These are phyloP conservation scores for Caenorhabditis sulstoni DNA, from an alignment of 2,888 invertebrate genomes.

Conservation along the genomic window DNA sequence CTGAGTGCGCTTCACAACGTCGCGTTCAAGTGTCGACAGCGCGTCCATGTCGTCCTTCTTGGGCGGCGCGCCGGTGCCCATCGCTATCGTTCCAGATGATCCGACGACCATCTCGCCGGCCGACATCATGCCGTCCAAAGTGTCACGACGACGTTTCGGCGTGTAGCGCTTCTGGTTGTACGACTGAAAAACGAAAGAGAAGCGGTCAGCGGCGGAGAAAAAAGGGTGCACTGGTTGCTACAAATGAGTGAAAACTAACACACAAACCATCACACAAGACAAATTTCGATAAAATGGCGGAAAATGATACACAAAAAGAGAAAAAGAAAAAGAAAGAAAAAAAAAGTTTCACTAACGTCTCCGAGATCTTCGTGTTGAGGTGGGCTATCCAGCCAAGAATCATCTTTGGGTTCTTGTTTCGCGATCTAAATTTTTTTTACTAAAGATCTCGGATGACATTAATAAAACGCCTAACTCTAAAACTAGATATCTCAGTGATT, in stretches of 20 bases:
- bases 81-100: conserved; percentile 47
- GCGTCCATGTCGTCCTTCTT: conserved; percentile 76
- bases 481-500: background rate
- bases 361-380: conserved; percentile 54
- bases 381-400: conserved; percentile 49
- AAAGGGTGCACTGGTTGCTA: too few relatives aligned
- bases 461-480: conserved; percentile 8
- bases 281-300: background rate
- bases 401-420: conserved; percentile 58
- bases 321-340: conserved; percentile 4
- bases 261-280: conserved; percentile 6
- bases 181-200: conserved; percentile 46
- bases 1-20: conserved; percentile 78
- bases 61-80: conserved; percentile 36
- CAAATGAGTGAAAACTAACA: too few relatives aligned
- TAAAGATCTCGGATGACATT: conserved; percentile 43
- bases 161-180: conserved; percentile 80
- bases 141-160: conserved; percentile 75
- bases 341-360: conserved; percentile 59
- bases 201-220: background rate
- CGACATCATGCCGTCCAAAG: conserved; percentile 53
- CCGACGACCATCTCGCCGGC: conserved; percentile 57
- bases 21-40: conserved; percentile 76
- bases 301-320: background rate
- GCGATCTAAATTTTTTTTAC: conserved; percentile 41